Conservation (phyloP, 2,888 invertebrate species). For the Liodrosophila aerea region DNA sequence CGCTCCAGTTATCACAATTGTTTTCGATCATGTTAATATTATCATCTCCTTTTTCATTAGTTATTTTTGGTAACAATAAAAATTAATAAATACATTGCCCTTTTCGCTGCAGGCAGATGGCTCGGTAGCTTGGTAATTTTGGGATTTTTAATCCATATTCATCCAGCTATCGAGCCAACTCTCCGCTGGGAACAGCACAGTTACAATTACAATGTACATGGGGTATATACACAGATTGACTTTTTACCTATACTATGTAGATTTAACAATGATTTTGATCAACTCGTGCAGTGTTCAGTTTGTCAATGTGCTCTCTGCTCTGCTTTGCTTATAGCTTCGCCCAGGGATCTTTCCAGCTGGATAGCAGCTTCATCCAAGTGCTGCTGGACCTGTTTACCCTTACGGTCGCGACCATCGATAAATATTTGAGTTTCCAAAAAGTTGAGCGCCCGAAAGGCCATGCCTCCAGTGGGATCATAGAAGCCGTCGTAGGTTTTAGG, state of each 20-base stretch:
- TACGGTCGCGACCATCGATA: constrained; percentile 52
- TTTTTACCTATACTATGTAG: constrained; percentile 52
- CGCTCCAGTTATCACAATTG: constrained; percentile 7
- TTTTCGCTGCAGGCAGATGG: neutral
- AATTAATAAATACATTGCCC: constrained; percentile 70
- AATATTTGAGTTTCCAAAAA: constrained; percentile 80
- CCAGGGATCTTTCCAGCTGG: constrained; percentile 39
- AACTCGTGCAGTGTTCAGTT: constrained; percentile 26
- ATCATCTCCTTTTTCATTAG: constrained; percentile 28
- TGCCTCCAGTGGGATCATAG: constrained; percentile 76
- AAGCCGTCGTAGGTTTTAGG: constrained; percentile 56
- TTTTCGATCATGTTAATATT: constrained; percentile 18
- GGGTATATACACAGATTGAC: constrained; percentile 50
- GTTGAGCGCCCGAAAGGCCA: constrained; percentile 80
- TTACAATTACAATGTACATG: constrained; percentile 37
- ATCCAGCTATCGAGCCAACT: neutral
- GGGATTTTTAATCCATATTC: no score
- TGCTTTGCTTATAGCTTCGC: constrained; percentile 30
- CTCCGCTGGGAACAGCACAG: constrained; percentile 1
- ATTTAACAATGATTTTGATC: constrained; percentile 43
- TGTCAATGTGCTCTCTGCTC: constrained; percentile 8
- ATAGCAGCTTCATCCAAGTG: constrained; percentile 38
- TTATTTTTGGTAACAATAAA: constrained; percentile 65
- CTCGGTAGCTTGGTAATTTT: neutral
- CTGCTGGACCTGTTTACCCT: constrained; percentile 29